Evolutionary conservation across 1,140 invertebrate species (phyloP).

Genomic region (Bombus vancouverensis): DNA sequence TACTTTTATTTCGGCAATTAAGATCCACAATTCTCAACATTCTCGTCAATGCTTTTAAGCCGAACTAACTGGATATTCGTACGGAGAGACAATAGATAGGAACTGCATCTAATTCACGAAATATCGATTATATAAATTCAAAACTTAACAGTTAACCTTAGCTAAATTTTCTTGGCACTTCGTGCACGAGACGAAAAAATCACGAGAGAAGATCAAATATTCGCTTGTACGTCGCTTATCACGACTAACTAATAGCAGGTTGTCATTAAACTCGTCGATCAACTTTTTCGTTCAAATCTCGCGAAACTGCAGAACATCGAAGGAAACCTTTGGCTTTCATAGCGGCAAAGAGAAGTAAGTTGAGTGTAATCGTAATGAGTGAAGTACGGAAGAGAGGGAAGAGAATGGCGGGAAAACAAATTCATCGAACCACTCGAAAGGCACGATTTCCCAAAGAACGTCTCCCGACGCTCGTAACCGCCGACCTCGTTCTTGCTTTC

Average conservation of each 20-base stretch:
- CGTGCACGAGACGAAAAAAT: neutral
- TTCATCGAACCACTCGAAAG: constrained; percentile 6
- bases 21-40: too few relatives aligned
- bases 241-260: neutral
- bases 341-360: neutral
- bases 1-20: too few relatives aligned
- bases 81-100: too few relatives aligned
- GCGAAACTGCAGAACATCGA: neutral
- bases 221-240: too few relatives aligned
- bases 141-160: too few relatives aligned
- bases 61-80: neutral
- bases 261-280: neutral
- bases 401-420: neutral
- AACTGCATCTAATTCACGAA: too few relatives aligned
- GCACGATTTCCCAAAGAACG: neutral
- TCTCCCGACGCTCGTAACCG: neutral
- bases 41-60: neutral
- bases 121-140: too few relatives aligned
- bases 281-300: neutral
- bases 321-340: neutral
- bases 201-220: neutral
- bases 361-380: neutral
- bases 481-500: constrained; percentile 5
- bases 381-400: neutral
- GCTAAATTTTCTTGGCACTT: too few relatives aligned